Base-by-base conservation (phyloP, 2,888 invertebrate species). In the Blastobasis adustella region DNA sequence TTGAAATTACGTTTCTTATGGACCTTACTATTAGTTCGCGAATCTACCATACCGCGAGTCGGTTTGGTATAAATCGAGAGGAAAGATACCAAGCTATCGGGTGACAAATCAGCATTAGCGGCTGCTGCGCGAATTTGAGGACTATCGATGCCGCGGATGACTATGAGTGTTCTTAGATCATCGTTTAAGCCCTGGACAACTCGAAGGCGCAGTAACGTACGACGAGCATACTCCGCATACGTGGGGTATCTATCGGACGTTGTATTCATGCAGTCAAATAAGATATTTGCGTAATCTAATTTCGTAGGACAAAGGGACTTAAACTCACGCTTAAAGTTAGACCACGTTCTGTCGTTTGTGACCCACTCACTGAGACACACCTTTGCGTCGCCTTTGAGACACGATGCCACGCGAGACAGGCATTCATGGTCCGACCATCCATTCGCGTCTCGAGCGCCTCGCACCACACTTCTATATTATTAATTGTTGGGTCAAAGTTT, bases 91-190 rank as follows among this genome's bases (percentile, higher is more conserved):
- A 40, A 6, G 6, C 6, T 37, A 5, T 45, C 36, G 1, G 49
- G 49, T 10, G 5, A 6, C 37, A 49, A 54, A 37, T 44, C 46
- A 6, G 55, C 55, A 43, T 59, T 59, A 1, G 53, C 47, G 8
- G 57, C 57, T 4, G 55, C 50, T 8, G 59, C 57, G 4, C 51
- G 46, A 23, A 58, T 49, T 10, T 58, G 56, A 3, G 58, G 47
- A 46, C 55, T 51, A 5, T 45, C 43, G 38, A 59, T 57, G 10
- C 57, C 57, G 4, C 57, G 47, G 4, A 59, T 53, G 6, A 59
- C 47, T n/a, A 59, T 57, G 5, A 46, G 51, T 6, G 43, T 39
- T 6, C 47, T 50, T 36, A 57, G 10, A 4, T 58, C 58, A 8
- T 50, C 52, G 47, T 54, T 55, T 7, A 58, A 43, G 8, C 57